Conservation (phyloP, 2,113 vertebrate species). For the Chauna torquata region DNA sequence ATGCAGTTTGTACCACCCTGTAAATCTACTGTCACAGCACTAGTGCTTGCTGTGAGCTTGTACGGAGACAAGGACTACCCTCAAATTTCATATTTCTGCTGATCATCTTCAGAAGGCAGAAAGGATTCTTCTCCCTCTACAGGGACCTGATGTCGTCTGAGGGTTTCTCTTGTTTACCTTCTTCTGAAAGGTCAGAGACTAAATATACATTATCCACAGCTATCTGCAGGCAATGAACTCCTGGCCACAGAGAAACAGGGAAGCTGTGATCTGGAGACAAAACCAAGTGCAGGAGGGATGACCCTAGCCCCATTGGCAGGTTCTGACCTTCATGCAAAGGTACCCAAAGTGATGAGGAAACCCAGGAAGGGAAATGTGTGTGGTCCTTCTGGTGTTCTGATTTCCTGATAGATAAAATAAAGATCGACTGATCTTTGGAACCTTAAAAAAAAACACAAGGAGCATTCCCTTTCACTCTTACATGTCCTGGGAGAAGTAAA, state of each 20-base stretch:
- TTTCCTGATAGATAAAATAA: constrained; percentile 11
- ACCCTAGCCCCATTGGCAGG: neutral
- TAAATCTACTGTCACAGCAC: neutral
- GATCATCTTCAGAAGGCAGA: neutral
- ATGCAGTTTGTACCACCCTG: neutral
- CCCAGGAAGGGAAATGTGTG: neutral
- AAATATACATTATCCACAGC: neutral
- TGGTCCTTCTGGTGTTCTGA: neutral
- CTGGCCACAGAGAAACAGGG: neutral
- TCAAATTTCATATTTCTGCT: neutral
- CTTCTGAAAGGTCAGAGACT: neutral
- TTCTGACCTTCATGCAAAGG: neutral
- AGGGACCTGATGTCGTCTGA: neutral
- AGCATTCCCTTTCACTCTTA: neutral
- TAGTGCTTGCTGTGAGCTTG: neutral
- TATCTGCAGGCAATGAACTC: neutral
- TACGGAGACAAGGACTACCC: neutral
- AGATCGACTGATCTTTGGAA: neutral
- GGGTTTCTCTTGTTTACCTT: neutral
- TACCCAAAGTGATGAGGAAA: neutral
- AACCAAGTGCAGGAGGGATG: accelerated
- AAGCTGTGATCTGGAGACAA: neutral
- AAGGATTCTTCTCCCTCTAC: neutral
- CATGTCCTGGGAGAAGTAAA: neutral
- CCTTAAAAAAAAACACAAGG: neutral